phyloP scores from a whole-genome alignment of 64 coral and sea anemone genomes.

The Pachyseris speciosa region DNA sequence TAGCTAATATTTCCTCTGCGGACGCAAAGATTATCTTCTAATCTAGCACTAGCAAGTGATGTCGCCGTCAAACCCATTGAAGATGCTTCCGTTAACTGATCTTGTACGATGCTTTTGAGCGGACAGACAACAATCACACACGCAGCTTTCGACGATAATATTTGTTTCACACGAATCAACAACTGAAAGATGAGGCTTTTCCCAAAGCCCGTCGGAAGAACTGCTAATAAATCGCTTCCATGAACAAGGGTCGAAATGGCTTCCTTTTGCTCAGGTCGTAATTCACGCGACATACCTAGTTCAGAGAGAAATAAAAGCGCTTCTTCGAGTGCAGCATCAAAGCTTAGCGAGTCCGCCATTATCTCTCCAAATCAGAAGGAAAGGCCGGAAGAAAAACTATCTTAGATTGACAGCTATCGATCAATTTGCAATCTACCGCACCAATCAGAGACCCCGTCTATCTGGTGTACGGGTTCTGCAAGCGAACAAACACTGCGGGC shows the following conservation, averaged over 20 bases:
- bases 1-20: neutral
- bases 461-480: no score
- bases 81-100: conserved; percentile 14
- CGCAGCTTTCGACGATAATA: no score
- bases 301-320: neutral
- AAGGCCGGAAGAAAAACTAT: no score
- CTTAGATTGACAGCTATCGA: no score
- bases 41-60: neutral
- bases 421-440: no score
- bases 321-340: neutral
- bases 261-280: neutral
- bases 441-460: no score
- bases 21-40: neutral
- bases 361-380: neutral
- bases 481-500: no score
- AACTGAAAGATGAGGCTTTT: neutral
- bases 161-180: neutral
- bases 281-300: neutral
- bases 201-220: neutral
- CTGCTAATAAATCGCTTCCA: neutral
- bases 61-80: neutral
- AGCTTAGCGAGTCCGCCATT: neutral
- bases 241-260: neutral
- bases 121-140: no score
- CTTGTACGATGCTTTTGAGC: conserved; percentile 20